Evolutionary conservation across 2,888 invertebrate species (phyloP).

Genomic region (Syritta pipiens): DNA sequence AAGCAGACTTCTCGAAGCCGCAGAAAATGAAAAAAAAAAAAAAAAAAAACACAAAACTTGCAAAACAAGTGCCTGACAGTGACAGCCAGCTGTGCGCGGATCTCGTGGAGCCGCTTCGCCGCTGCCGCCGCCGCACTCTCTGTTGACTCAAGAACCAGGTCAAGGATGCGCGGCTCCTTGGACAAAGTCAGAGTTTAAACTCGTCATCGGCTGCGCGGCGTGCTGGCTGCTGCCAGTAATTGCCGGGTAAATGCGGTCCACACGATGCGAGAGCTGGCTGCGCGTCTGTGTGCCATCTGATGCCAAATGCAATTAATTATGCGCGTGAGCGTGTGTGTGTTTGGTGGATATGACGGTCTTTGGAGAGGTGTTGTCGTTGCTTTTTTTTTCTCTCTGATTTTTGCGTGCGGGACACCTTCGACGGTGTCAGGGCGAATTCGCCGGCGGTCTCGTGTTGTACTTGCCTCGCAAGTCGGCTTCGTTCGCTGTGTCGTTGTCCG

Average conservation of each 20-base stretch:
- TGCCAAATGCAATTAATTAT: slow-evolving; percentile 67
- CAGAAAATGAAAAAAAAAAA: no score
- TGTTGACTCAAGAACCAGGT: slow-evolving; percentile 79
- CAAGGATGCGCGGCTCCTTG: slow-evolving; percentile 76
- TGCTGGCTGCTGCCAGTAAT: slow-evolving; percentile 10
- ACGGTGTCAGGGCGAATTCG: slow-evolving; percentile 64
- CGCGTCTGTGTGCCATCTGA: slow-evolving; percentile 47
- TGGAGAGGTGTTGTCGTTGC: neutral
- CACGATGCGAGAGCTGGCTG: no score
- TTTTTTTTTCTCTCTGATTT: slow-evolving; percentile 11
- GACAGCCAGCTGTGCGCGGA: slow-evolving; percentile 50
- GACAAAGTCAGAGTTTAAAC: slow-evolving; percentile 71
- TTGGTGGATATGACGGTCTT: neutral
- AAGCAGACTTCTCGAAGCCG: slow-evolving; percentile 27
- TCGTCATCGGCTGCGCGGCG: slow-evolving; percentile 45
- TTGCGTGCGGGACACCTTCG: slow-evolving; percentile 60
- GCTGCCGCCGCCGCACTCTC: slow-evolving; percentile 32
- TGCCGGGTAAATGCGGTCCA: no score
- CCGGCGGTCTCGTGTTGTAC: slow-evolving; percentile 69
- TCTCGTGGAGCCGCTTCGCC: slow-evolving; percentile 4
- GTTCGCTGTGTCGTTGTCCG: slow-evolving; percentile 36
- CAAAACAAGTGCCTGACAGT: slow-evolving; percentile 65
- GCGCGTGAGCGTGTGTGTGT: slow-evolving; percentile 12
- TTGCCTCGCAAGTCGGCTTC: slow-evolving; percentile 27
- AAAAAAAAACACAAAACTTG: slow-evolving; percentile 44